Evolutionary conservation across 2,888 invertebrate genomes (phyloP), one percentile per base, ranked within the genome.

Genomic region (Physocephala rufipes): DNA sequence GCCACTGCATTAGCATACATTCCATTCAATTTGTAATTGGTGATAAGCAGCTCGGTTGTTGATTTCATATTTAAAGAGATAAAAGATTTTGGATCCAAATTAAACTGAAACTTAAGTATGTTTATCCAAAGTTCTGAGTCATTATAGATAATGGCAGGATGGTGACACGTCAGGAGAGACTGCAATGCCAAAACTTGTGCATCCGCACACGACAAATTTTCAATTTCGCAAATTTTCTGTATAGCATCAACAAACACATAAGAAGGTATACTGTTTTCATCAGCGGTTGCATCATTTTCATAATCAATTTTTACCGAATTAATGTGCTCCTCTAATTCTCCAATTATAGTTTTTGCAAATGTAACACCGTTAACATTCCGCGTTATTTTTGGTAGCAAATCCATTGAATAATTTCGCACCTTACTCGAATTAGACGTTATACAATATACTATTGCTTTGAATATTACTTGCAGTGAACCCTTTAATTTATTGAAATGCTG

Each of bases 1-100:
- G 90, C 87, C 72, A 96, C 87, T n/a, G 93, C 91, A 86, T 92
- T 93, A 79, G 91, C 90, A 76, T 90, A 89, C 67, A 90, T 90
- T 87, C 88, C 82, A 16, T 78, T 79, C 2, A 84, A 79, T 74
- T 86, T 87, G 78, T 86, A 89, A 77, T 90, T 88, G n/a, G 89
- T 87, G 21, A 94, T 87, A 74, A 93, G 89, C 15, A 88, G 82
- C 63, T 90, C 89, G 71, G 88, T 88, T 47, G 94, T 88, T 79
- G 90, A 88, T 70, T 87, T 86, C 0, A 88, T 87, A 79, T 90
- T 88, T 55, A 87, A 85, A 0, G 87, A 87, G 49, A 94, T 88
- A 67, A 94, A 90, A 49, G 89, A 86, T 70, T 86, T 87, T 30
- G 82, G 79, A 67, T 82, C 79, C 45, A 85, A 74, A 30, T 80